Conservation (phyloP, 2,888 invertebrate genomes). For the Campoplex capitator region DNA sequence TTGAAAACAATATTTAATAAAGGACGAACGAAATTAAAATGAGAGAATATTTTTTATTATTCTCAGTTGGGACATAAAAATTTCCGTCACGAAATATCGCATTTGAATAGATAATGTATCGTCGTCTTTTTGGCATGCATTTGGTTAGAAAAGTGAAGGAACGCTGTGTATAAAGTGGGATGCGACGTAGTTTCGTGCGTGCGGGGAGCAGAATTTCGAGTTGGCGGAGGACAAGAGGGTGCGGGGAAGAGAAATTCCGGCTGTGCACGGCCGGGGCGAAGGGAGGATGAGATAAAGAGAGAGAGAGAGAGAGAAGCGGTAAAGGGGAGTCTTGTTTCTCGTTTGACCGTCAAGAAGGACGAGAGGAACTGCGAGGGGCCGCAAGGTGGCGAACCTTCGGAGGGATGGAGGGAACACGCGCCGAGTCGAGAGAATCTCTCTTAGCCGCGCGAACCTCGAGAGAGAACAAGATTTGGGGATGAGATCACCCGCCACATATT, state of each 20-base stretch:
- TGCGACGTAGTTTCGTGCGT: neutral
- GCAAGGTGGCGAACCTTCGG: slow-evolving; percentile 43
- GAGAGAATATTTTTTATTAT: too few species aligned
- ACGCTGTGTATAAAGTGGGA: neutral
- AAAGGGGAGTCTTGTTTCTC: slow-evolving; percentile 25
- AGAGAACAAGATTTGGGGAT: slow-evolving; percentile 58
- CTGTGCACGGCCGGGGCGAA: slow-evolving; percentile 8
- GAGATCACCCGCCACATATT: slow-evolving; percentile 48
- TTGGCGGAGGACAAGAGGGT: neutral
- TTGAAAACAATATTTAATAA: too few species aligned
- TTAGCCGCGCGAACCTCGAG: slow-evolving; percentile 7
- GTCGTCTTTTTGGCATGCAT: too few species aligned
- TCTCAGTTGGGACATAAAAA: too few species aligned
- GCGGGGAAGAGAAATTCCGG: neutral
- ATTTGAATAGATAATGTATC: too few species aligned
- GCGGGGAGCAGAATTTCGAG: neutral
- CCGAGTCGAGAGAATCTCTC: slow-evolving; percentile 48
- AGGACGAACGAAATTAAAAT: too few species aligned
- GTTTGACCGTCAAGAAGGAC: neutral
- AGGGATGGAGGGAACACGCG: slow-evolving; percentile 59
- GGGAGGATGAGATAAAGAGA: neutral
- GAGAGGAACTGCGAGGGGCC: slow-evolving; percentile 21
- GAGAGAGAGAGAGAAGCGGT: neutral
- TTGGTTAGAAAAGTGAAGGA: neutral
- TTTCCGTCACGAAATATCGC: too few species aligned